A percentile compares a stretch with the other conserved stretches of the same genome.
These are phyloP conservation scores for Gorsachius goisagi DNA, from an alignment of 2,113 vertebrate genomes.

Conservation along the genomic window DNA sequence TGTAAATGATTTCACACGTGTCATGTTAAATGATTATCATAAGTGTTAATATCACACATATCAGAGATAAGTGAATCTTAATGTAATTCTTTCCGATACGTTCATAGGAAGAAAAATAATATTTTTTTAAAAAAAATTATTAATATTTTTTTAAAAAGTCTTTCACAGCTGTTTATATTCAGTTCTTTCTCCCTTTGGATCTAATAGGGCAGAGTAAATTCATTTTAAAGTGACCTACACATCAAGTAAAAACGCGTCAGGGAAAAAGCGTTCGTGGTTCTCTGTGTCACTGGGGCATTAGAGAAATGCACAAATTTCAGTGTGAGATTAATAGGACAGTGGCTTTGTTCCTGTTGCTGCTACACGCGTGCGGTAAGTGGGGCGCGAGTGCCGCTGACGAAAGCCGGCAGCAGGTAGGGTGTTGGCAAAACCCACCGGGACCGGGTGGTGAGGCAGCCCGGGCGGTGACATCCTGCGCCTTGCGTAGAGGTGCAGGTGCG, in stretches of 20 bases:
- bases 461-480: background rate
- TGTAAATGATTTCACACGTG: background rate
- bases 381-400: fast-evolving
- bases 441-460: background rate
- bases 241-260: background rate
- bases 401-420: background rate
- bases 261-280: background rate
- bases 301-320: background rate
- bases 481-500: background rate
- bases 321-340: background rate
- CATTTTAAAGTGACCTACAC: background rate
- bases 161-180: background rate
- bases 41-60: background rate
- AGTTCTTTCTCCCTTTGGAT: background rate
- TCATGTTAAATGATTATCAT: background rate
- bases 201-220: background rate
- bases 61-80: background rate
- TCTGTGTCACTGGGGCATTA: background rate
- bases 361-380: fast-evolving
- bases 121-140: background rate
- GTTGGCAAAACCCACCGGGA: background rate
- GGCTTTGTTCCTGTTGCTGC: background rate
- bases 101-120: background rate
- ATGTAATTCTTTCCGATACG: background rate
- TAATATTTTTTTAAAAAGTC: background rate